Conservation (phyloP, 2,113 vertebrate species). For the Conger conger region DNA sequence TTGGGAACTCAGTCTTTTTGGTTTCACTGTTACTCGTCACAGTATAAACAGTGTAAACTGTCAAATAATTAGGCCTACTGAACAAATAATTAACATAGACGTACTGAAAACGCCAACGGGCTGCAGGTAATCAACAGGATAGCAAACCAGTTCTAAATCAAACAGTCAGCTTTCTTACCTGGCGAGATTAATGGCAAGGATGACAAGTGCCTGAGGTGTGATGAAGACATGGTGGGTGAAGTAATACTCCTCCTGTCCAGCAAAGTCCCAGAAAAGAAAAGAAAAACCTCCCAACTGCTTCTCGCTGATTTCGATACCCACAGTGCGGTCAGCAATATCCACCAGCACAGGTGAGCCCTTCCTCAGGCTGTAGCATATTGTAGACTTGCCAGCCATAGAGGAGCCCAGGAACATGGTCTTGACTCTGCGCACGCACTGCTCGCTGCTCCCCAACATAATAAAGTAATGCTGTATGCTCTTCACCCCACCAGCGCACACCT, state of each 20-base stretch:
- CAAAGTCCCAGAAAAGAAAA: constrained; percentile 73
- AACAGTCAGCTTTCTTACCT: constrained; percentile 46
- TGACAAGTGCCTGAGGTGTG: constrained; percentile 63
- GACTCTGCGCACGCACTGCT: constrained; percentile 47
- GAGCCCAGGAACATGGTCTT: constrained; percentile 72
- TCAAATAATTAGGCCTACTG: no score
- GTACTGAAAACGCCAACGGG: no score
- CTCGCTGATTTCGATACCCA: constrained; percentile 68
- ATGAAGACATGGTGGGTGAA: constrained; percentile 69
- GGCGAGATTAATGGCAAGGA: constrained; percentile 63
- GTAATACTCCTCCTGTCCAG: constrained; percentile 72
- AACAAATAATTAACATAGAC: no score
- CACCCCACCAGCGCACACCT: constrained; percentile 63
- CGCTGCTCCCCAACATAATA: constrained; percentile 44
- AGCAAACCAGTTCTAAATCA: background rate
- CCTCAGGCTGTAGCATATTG: constrained; percentile 63
- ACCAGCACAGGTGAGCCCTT: constrained; percentile 55
- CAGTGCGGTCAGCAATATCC: constrained; percentile 49
- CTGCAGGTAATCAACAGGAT: no score
- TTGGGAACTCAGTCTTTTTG: background rate
- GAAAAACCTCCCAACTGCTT: constrained; percentile 54
- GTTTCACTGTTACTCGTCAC: background rate
- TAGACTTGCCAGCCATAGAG: constrained; percentile 65
- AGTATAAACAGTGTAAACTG: background rate
- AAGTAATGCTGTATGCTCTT: constrained; percentile 67